Base-by-base conservation (phyloP, 2,113 vertebrate genomes). In the Silurus asotus region DNA sequence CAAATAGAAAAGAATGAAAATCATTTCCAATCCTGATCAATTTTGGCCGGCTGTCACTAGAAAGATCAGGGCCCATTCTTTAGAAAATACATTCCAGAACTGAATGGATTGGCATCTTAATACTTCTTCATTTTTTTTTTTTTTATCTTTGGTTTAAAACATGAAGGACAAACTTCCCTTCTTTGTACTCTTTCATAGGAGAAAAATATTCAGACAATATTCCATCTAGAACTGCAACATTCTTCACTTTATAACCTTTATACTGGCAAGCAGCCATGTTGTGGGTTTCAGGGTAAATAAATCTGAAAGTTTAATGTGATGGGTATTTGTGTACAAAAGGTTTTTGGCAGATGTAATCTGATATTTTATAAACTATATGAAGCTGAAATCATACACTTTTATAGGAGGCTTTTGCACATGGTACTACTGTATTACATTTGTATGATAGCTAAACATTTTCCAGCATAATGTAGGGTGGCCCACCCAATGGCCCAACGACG, bases 21-120 rank as follows among this genome's bases (percentile, higher is more conserved):
- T 89, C 87, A 67, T 81, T 92, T 93, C 91, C 90, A 90, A 92
- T 93, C 90, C 90, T 93, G 93, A 93, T 91, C 91, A 93, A 85
- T 59, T 49, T 79, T 86, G 88, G 87, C 67, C 58, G 90, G 82
- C 89, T 92, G 89, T 90, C 91, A 87, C 90, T 91, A 89, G 88
- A 93, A 92, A 93, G 89, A 87, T 90, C 45, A 65, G 84, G n/a
- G 89, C 87, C 90, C 82, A 87, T 86, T 86, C 82, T 90, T 83
- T 59, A 72, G 72, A 58, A 72, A 83, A 83, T 48, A 56, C 49
- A 67, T 62, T 51, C 3, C 74, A 37, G 17, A 61, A 15, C 25
- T 85, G 74, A 85, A 55, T 65, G 49, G 75, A 67, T 64, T 45
- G 49, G 8, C 48, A 10, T 79, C 25, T 85, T 79, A 45, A 15